Conservation (phyloP, 2,113 vertebrate species). For the Clarias gariepinus region DNA sequence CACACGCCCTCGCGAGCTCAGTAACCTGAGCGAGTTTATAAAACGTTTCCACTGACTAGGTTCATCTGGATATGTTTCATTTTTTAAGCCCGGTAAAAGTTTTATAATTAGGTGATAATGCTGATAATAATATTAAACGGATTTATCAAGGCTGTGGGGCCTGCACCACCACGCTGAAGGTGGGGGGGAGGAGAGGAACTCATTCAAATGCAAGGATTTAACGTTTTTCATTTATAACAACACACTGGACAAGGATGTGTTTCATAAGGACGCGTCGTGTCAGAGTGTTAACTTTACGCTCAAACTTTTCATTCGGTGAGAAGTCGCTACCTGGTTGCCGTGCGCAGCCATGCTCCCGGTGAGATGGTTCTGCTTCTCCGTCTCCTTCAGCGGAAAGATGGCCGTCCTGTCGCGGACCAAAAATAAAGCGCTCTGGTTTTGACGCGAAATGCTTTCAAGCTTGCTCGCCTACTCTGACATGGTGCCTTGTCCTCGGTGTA, state of each 20-base stretch:
- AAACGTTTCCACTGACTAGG: background rate
- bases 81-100: background rate
- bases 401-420: conserved; percentile 2
- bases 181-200: conserved; percentile 40
- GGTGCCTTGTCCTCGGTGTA: conserved; percentile 56
- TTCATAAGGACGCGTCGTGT: too few relatives aligned
- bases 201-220: background rate
- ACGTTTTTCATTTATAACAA: background rate
- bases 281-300: background rate
- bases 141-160: conserved; percentile 62
- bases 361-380: conserved; percentile 49
- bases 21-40: background rate
- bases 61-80: background rate
- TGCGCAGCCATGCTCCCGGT: conserved; percentile 81
- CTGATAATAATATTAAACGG: conserved; percentile 45
- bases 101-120: background rate
- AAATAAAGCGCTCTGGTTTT: background rate
- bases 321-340: conserved; percentile 77
- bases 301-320: too few relatives aligned
- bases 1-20: conserved; percentile 49
- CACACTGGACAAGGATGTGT: background rate
- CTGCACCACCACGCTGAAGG: conserved; percentile 63
- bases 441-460: conserved; percentile 54
- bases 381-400: background rate
- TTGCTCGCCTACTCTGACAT: conserved; percentile 64